A percentile compares a stretch with the other conserved stretches of the same genome.
Conservation (phyloP, 2,113 vertebrate species). For the Regulus satrapa region DNA sequence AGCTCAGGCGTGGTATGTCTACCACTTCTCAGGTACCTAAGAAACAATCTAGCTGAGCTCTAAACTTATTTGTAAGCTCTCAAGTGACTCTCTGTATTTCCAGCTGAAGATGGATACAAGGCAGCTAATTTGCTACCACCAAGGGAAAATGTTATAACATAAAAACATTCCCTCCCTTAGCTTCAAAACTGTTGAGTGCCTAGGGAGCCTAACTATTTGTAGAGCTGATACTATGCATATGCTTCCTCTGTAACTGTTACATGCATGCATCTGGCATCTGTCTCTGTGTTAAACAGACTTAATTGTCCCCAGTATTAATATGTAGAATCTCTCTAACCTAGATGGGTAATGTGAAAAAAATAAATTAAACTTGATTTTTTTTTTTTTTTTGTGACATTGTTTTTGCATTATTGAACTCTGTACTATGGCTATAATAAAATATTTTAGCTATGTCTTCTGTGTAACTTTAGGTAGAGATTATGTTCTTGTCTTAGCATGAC, state of each 20-base stretch:
- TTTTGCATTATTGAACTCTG: background rate
- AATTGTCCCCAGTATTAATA: slow-evolving; percentile 14
- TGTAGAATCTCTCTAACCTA: slow-evolving; percentile 8
- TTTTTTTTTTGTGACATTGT: background rate
- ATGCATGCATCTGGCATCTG: slow-evolving; percentile 43
- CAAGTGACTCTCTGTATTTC: slow-evolving; percentile 33
- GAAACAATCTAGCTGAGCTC: background rate
- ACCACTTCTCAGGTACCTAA: background rate
- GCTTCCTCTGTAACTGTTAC: slow-evolving; percentile 52
- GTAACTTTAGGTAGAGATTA: slow-evolving; percentile 6
- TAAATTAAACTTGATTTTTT: background rate
- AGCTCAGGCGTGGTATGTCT: background rate
- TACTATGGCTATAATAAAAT: background rate
- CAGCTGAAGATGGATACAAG: slow-evolving; percentile 58
- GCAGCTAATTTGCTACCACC: slow-evolving; percentile 69
- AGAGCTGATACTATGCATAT: slow-evolving; percentile 59
- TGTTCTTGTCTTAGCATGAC: background rate
- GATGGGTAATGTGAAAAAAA: background rate
- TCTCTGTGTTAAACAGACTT: slow-evolving; percentile 55
- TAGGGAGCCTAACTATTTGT: slow-evolving; percentile 52
- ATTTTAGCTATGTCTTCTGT: slow-evolving; percentile 33
- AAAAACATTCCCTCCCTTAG: slow-evolving; percentile 67
- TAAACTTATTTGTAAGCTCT: slow-evolving; percentile 52
- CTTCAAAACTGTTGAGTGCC: slow-evolving; percentile 55
- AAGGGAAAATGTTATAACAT: slow-evolving; percentile 69